These are phyloP conservation scores for Cephalotes varians DNA, from an alignment of 2,888 invertebrate species.

Conservation along the genomic window DNA sequence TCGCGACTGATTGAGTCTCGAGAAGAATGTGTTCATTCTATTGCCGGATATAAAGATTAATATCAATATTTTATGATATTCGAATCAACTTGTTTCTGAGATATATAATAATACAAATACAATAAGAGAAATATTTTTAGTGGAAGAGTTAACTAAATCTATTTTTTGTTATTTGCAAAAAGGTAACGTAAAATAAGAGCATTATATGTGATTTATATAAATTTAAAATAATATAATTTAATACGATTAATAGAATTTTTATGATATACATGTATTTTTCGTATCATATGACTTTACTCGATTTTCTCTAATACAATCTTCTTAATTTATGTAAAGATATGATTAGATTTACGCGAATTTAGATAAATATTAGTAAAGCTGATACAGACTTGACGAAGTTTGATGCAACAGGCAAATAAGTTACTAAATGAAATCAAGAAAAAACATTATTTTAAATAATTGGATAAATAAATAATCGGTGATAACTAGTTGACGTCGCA, in stretches of 20 bases:
- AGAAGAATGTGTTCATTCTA: neutral
- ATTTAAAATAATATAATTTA: constrained; percentile 9
- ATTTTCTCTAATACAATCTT: neutral
- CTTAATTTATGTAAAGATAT: neutral
- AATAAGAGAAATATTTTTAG: neutral
- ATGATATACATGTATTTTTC: neutral
- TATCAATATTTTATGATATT: neutral
- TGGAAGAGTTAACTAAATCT: neutral
- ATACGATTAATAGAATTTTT: neutral
- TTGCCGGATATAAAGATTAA: neutral
- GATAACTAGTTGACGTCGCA: neutral
- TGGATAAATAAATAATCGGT: neutral
- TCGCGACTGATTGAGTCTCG: constrained; percentile 4
- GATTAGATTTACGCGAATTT: neutral
- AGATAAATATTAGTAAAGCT: neutral
- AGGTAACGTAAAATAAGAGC: neutral
- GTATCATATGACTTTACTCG: neutral
- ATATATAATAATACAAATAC: no score
- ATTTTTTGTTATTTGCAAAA: neutral
- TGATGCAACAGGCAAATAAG: constrained; percentile 12
- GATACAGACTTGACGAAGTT: neutral
- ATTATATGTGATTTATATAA: neutral
- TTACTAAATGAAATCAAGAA: neutral
- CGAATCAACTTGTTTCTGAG: neutral
- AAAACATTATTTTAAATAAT: no score